phyloP scores from a whole-genome alignment of 1,140 invertebrate species.

The Sycophila sp. region DNA sequence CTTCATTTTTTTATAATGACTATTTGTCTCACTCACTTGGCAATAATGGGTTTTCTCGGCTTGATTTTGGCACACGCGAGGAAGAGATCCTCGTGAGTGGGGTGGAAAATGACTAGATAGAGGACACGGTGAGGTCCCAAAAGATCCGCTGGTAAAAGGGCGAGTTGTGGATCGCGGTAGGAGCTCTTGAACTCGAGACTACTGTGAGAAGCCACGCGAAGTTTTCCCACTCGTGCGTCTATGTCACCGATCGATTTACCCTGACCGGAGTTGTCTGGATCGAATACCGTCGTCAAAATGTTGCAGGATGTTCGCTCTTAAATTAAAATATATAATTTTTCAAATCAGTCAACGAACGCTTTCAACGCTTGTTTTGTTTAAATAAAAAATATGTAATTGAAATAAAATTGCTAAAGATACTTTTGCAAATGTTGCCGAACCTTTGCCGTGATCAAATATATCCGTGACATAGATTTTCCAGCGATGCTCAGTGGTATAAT shows the following conservation, averaged over 20 bases:
- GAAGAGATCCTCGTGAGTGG: slow-evolving; percentile 80
- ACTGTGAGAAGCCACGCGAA: slow-evolving; percentile 73
- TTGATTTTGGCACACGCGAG: slow-evolving; percentile 86
- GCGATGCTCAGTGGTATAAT: slow-evolving; percentile 76
- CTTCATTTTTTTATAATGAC: background rate
- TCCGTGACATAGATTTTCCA: slow-evolving; percentile 94
- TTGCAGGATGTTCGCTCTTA: slow-evolving; percentile 77
- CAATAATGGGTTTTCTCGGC: slow-evolving; percentile 70
- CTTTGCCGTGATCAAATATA: slow-evolving; percentile 82
- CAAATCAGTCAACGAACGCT: background rate
- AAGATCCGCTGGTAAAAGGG: slow-evolving; percentile 74
- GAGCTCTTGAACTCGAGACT: slow-evolving; percentile 69
- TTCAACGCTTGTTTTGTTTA: background rate
- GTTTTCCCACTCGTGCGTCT: slow-evolving; percentile 78
- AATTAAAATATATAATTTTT: background rate
- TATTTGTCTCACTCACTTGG: slow-evolving; percentile 71
- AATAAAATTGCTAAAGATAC: background rate
- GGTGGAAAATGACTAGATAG: slow-evolving; percentile 87
- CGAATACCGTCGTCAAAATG: slow-evolving; percentile 84
- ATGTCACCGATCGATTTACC: slow-evolving; percentile 83
- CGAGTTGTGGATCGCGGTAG: slow-evolving; percentile 74
- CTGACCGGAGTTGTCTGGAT: slow-evolving; percentile 78
- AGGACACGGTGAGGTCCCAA: slow-evolving; percentile 78
- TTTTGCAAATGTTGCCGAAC: slow-evolving; percentile 54
- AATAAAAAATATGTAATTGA: background rate